Percentiles rank a stretch among this genome's conserved stretches.
Evolutionary conservation across 35 echinoderm and acorn worm genomes (phyloP).

Genomic region (Ptychodera flava): DNA sequence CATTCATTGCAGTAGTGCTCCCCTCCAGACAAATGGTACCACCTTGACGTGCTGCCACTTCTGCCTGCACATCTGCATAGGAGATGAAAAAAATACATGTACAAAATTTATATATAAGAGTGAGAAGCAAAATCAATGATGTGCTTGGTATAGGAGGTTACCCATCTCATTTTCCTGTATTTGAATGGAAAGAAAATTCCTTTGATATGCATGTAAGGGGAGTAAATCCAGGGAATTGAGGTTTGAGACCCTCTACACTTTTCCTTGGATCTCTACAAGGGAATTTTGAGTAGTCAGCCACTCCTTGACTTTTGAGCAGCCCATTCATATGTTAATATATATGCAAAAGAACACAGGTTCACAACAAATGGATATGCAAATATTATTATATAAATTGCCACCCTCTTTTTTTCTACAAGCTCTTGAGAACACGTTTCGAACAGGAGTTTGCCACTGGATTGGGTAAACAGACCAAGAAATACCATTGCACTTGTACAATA

Average conservation of each 20-base stretch:
- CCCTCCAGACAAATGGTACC: constrained; percentile 94
- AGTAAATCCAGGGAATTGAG: not conserved
- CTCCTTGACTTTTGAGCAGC: too few species aligned
- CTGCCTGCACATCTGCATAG: constrained; percentile 70
- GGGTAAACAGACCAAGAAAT: too few species aligned
- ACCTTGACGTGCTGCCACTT: constrained; percentile 66
- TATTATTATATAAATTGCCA: too few species aligned
- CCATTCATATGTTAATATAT: too few species aligned
- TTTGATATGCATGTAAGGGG: not conserved
- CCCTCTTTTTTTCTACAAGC: too few species aligned
- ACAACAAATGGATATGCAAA: too few species aligned
- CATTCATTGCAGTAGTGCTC: constrained; percentile 99
- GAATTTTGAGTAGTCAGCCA: too few species aligned
- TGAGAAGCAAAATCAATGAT: not conserved
- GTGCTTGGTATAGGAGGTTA: not conserved
- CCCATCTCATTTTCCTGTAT: not conserved
- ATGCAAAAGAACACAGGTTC: too few species aligned
- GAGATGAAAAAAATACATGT: constrained; percentile 3
- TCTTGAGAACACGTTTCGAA: too few species aligned
- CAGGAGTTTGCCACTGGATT: too few species aligned
- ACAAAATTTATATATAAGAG: not conserved
- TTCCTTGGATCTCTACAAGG: too few species aligned
- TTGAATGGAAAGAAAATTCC: not conserved
- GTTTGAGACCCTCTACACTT: not conserved
- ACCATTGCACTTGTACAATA: too few species aligned